Base-by-base conservation (phyloP, 2,888 invertebrate species). In the Pollenia griseotomentosa region DNA sequence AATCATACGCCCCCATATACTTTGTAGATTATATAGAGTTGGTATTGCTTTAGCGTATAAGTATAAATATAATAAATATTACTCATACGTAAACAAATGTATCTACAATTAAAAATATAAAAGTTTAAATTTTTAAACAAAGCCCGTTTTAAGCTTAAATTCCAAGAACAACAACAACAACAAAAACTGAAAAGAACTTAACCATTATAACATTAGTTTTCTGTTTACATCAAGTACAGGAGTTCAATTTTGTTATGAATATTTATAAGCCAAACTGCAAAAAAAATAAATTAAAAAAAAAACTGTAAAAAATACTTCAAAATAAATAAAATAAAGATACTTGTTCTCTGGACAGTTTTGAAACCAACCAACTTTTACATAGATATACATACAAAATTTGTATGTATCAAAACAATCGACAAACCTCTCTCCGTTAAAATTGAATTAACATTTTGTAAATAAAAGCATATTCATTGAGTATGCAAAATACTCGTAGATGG, bases 201-300 rank as follows among this genome's bases (percentile, higher is more conserved):
- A 46, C 53, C 2, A 33, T 33, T 33, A 61, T 48, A 2, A 48
- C 33, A 61, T 48, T 16, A 74, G 33, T 12, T 10, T 59, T 73
- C 16, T 63, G 16, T 0, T 40, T 5, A 3, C 6, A 40, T 12
- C 16, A 23, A 23, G 2, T 23, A 63, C 19, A 19, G 14, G 40
- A 42, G 23, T 51, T 75, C 40, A 51, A 2, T 51, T 14, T 40
- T 19, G 9, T 42, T 42, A 63, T 75, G 75, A 75, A 75, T 75
- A 75, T 75, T 61, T 51, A 51, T 61, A n/a, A 63, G 14, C 2
- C 40, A 10, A 2, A 42, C 19, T 6, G 33, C 12, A 12, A 51
- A 51, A 19, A n/a, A 33, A 33, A 33, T 2, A n/a, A 33, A 19
- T 4, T 12, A 33, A 33, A 16, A 16, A 8, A 73, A 57, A 73